phyloP scores from a whole-genome alignment of 2,113 vertebrate species.

The Heliornis fulica region DNA sequence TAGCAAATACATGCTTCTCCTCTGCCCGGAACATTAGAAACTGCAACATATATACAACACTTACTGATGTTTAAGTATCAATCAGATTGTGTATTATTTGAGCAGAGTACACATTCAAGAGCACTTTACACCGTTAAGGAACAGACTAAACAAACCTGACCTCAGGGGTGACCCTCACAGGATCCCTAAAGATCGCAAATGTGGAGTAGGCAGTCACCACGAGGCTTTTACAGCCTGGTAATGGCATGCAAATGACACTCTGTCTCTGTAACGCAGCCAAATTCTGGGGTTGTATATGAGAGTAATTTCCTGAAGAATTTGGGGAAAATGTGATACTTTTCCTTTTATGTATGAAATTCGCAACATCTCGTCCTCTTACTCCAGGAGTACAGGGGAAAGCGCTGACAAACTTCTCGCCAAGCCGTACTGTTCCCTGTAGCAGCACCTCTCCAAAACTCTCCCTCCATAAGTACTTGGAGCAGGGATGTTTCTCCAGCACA shows the following conservation, averaged over 20 bases:
- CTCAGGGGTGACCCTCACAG: constrained; percentile 65
- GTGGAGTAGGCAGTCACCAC: constrained; percentile 62
- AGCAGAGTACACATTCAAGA: constrained; percentile 74
- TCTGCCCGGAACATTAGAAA: constrained; percentile 64
- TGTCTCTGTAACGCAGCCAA: constrained; percentile 78
- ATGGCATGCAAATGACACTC: constrained; percentile 76
- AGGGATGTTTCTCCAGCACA: neutral
- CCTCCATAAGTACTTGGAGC: neutral
- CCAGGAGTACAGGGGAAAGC: constrained; percentile 13
- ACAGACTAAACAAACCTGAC: constrained; percentile 87
- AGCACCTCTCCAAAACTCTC: neutral
- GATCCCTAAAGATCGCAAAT: constrained; percentile 73
- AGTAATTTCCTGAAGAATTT: constrained; percentile 90
- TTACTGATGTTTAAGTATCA: constrained; percentile 68
- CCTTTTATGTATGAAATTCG: constrained; percentile 78
- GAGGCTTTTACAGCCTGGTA: constrained; percentile 76
- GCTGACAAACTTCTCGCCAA: neutral
- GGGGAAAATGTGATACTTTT: constrained; percentile 78
- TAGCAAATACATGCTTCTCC: constrained; percentile 72
- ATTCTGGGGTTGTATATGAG: constrained; percentile 78
- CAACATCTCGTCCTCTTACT: constrained; percentile 66
- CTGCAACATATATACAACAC: constrained; percentile 66
- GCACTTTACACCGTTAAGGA: constrained; percentile 72
- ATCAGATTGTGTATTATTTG: constrained; percentile 77
- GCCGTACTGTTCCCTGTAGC: constrained; percentile 33